Percentiles rank a stretch among this genome's conserved stretches.
Evolutionary conservation across 2,113 vertebrate species (phyloP).

Genomic region (Origma solitaria): DNA sequence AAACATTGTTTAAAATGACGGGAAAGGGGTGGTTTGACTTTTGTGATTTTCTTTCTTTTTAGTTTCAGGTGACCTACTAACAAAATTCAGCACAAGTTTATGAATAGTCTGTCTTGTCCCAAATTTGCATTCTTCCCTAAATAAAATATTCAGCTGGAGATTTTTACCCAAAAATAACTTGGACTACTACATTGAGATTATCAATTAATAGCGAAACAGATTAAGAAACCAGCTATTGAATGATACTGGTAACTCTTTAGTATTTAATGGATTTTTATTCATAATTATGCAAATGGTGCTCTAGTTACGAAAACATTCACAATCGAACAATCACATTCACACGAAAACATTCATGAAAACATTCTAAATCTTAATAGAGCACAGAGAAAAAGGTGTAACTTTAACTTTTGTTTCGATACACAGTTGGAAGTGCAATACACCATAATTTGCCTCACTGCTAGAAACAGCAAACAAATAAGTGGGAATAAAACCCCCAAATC

Average conservation of each 20-base stretch:
- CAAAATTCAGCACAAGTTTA: constrained; percentile 10
- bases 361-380: not conserved
- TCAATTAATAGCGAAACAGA: not conserved
- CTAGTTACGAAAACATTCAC: not conserved
- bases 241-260: not conserved
- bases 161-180: not conserved
- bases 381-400: not conserved
- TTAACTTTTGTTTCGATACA: not conserved
- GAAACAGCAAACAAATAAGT: not conserved
- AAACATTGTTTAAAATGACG: not conserved
- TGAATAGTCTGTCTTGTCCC: constrained; percentile 30
- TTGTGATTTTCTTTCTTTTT: not conserved
- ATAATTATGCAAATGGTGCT: not conserved
- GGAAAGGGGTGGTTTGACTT: not conserved
- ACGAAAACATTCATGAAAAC: not conserved
- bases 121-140: constrained; percentile 18
- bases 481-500: fast-evolving
- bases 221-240: not conserved
- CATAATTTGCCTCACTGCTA: not conserved
- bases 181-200: not conserved
- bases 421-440: not conserved
- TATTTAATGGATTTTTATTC: not conserved
- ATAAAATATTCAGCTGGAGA: not conserved
- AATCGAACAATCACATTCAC: too few relatives aligned
- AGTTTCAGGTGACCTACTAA: constrained; percentile 41